Evolutionary conservation across 2,113 vertebrate genomes (phyloP).

Genomic region (Sylvia atricapilla): DNA sequence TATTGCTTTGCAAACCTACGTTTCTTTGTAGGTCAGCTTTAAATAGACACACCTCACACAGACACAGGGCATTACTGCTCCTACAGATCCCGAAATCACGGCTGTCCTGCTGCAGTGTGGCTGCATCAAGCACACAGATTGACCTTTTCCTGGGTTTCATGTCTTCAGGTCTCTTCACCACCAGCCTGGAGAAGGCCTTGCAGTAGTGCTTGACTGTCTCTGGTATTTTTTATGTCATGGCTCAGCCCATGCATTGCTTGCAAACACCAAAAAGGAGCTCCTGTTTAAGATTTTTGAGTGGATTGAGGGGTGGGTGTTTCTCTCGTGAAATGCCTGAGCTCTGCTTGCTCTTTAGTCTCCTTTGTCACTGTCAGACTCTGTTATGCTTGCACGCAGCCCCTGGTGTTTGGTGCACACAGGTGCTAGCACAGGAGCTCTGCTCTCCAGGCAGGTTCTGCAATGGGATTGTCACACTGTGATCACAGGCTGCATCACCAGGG

Average conservation of each 20-base stretch:
- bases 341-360: not conserved
- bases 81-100: not conserved
- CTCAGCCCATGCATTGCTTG: fast-evolving
- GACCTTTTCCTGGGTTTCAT: not conserved
- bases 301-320: not conserved
- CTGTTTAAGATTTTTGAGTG: not conserved
- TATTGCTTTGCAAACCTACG: not conserved
- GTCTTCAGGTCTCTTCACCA: not conserved
- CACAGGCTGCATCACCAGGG: not conserved
- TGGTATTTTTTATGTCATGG: not conserved
- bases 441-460: not conserved
- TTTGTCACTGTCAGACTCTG: not conserved
- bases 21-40: not conserved
- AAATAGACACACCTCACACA: not conserved
- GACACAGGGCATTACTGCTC: not conserved
- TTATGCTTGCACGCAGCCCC: not conserved
- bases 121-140: not conserved
- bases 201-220: not conserved
- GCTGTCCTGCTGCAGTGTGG: not conserved
- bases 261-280: not conserved
- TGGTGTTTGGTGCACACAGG: not conserved
- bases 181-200: not conserved
- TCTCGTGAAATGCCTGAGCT: not conserved
- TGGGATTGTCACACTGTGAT: fast-evolving
- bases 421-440: fast-evolving